Conservation (phyloP, 2,113 vertebrate genomes). For the Accipiter cooperii region DNA sequence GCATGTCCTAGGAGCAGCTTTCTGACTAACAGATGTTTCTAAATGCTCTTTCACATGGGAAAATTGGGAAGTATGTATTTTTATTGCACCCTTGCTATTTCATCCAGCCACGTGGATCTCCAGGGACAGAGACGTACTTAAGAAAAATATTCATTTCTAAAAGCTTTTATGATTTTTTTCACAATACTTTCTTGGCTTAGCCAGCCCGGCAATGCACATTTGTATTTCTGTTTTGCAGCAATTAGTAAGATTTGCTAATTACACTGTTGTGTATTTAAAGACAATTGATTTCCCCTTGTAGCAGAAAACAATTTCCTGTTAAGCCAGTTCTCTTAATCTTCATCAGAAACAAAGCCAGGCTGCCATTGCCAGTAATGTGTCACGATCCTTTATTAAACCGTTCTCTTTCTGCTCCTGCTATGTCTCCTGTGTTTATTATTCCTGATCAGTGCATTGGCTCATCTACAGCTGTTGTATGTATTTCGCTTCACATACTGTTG, state of each 20-base stretch:
- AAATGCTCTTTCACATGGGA: constrained; percentile 24
- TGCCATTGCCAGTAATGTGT: background rate
- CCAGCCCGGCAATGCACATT: accelerated
- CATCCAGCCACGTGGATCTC: background rate
- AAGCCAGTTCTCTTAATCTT: background rate
- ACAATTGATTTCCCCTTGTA: constrained; percentile 1
- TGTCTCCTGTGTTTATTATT: background rate
- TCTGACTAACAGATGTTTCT: constrained; percentile 36
- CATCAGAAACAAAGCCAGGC: background rate
- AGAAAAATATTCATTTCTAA: constrained; percentile 27
- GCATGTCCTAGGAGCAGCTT: background rate
- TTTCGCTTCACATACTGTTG: background rate
- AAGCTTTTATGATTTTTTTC: background rate
- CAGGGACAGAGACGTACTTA: constrained; percentile 12
- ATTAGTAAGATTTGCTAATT: constrained; percentile 9
- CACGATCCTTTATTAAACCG: background rate
- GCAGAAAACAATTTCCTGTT: constrained; percentile 29
- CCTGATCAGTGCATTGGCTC: background rate
- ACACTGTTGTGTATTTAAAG: background rate
- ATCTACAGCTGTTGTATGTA: background rate
- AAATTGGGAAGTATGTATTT: background rate
- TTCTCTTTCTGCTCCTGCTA: background rate
- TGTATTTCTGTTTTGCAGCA: background rate
- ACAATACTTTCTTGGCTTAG: background rate
- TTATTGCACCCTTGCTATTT: background rate